phyloP scores from a whole-genome alignment of 2,113 vertebrate species.

The Cygnus atratus region DNA sequence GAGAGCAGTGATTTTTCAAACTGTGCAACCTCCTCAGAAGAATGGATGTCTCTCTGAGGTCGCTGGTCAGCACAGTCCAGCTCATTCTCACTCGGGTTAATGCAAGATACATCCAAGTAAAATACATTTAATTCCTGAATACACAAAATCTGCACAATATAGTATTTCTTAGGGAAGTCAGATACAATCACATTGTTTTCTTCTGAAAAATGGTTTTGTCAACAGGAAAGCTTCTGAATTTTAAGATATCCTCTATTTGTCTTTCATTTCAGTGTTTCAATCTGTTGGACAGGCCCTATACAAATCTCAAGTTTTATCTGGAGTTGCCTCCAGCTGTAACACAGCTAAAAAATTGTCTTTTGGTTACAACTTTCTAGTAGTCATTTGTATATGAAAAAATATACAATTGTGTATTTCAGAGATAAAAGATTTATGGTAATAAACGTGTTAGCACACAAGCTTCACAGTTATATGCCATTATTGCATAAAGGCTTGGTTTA shows the following conservation, averaged over 20 bases:
- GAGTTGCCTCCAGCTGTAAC: background rate
- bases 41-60: accelerated
- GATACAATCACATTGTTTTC: background rate
- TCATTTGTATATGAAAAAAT: background rate
- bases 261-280: background rate
- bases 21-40: background rate
- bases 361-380: background rate
- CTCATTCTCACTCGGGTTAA: background rate
- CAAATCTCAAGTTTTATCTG: background rate
- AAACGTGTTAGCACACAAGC: background rate
- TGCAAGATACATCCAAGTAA: background rate
- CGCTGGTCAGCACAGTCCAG: background rate
- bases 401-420: background rate
- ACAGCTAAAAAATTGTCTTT: background rate
- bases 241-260: background rate
- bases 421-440: background rate
- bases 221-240: background rate
- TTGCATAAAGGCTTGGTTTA: background rate
- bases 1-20: background rate
- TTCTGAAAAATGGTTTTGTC: background rate
- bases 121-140: background rate
- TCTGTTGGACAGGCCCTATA: background rate
- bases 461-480: background rate
- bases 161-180: background rate
- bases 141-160: background rate